Base-by-base conservation (phyloP, 2,888 invertebrate species). In the Argyra leucocephala region DNA sequence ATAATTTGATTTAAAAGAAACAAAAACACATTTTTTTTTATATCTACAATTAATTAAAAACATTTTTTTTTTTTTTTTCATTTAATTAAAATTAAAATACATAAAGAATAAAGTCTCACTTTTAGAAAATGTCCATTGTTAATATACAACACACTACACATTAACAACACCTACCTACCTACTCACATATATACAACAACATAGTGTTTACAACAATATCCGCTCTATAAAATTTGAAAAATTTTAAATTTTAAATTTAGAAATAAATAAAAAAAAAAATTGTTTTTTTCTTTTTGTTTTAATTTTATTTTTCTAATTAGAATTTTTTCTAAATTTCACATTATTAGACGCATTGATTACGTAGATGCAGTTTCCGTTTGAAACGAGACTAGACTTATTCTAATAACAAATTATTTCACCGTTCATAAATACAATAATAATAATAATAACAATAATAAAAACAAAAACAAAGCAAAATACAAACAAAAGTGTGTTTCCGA, bases 321-420 rank as follows among this genome's bases (percentile, higher is more conserved):
- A 48, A 48, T 18, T 48, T 48, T 48, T 48, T 48, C 5, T 18
- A 18, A 48, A 48, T 48, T 48, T 48, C 48, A n/a, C n/a, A 48
- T 48, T 48, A 48, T 48, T 48, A 48, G 48, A 48, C 48, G 48
- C 48, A 15, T 48, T 48, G 12, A 48, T 48, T 48, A 48, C 48
- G 48, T 48, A 18, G n/a, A 48, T 48, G n/a, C 48, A 48, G 48
- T 48, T 48, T 48, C 48, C 48, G 48, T 48, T 48, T 48, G 18
- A 48, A 12, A 48, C 18, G 48, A n/a, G 48, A 48, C 48, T 18
- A n/a, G n/a, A 48, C n/a, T 48, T 48, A 18, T 48, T 48, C 4
- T 48, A 5, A n/a, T 12, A 31, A 31, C 7, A 31, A 31, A 10
- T 31, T 31, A 6, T 31, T 10, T 2, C 12, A 31, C 31, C 31